These are phyloP conservation scores for Tympanuchus pallidicinctus DNA, from an alignment of 2,113 vertebrate species.

Conservation along the genomic window DNA sequence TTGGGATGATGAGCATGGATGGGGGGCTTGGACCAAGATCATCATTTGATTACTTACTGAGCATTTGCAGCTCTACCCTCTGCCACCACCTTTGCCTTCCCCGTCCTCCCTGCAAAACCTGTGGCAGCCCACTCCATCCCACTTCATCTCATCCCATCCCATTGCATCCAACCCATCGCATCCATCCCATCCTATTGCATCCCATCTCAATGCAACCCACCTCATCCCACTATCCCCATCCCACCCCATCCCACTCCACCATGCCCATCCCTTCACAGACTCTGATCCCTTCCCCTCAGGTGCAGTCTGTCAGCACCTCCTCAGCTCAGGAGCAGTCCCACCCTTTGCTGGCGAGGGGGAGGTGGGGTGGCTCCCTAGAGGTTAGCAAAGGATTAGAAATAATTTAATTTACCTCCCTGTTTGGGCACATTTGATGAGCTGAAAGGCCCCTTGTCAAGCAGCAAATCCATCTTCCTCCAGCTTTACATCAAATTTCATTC, in stretches of 20 bases:
- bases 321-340: conserved; percentile 35
- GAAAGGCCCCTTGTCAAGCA: conserved; percentile 74
- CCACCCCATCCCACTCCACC: not conserved
- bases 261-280: not conserved
- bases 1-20: not conserved
- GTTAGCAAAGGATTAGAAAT: conserved; percentile 72
- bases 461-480: conserved; percentile 72
- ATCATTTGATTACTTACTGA: not conserved
- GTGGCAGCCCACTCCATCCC: not conserved
- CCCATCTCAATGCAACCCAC: no score
- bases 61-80: not conserved
- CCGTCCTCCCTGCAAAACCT: not conserved
- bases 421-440: conserved; percentile 57
- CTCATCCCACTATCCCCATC: no score
- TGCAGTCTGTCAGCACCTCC: conserved; percentile 26
- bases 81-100: not conserved
- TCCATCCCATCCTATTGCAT: no score
- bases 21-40: not conserved
- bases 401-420: conserved; percentile 74
- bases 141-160: no score
- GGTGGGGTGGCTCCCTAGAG: conserved; percentile 68
- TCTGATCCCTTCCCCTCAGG: fast-evolving
- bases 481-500: conserved; percentile 77
- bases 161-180: no score
- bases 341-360: not conserved